These are phyloP conservation scores for Stenolophus ochropezus DNA, from an alignment of 2,888 invertebrate genomes.

Conservation along the genomic window DNA sequence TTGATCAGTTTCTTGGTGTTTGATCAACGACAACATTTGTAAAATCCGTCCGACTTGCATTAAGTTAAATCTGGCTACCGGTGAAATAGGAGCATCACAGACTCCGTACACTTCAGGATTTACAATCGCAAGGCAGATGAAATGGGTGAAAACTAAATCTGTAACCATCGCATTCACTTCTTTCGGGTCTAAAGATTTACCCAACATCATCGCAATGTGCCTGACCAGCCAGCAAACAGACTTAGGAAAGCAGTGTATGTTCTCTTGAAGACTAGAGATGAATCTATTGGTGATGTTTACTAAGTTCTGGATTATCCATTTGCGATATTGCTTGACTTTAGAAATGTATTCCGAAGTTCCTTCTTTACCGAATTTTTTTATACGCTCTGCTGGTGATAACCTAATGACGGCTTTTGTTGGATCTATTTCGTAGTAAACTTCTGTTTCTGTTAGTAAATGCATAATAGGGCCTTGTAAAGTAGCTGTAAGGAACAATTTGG, in stretches of 20 bases:
- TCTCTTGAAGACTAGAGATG: slow-evolving; percentile 86
- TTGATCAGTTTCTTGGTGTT: slow-evolving; percentile 86
- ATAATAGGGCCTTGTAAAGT: slow-evolving; percentile 94
- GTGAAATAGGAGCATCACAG: slow-evolving; percentile 93
- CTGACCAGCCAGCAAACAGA: slow-evolving; percentile 93
- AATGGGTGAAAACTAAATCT: slow-evolving; percentile 93
- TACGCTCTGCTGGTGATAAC: slow-evolving; percentile 75
- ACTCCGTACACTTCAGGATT: slow-evolving; percentile 97
- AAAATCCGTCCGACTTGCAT: slow-evolving; percentile 94
- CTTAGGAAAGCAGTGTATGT: slow-evolving; percentile 93
- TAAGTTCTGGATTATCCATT: slow-evolving; percentile 86
- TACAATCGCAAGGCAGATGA: slow-evolving; percentile 96
- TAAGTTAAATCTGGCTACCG: slow-evolving; percentile 91
- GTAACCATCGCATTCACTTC: slow-evolving; percentile 85
- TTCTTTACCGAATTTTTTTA: slow-evolving; percentile 86
- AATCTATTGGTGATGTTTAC: slow-evolving; percentile 87
- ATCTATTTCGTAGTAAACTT: slow-evolving; percentile 93
- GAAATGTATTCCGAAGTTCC: slow-evolving; percentile 83
- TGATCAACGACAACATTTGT: slow-evolving; percentile 91
- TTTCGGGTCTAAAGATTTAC: slow-evolving; percentile 76
- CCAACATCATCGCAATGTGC: slow-evolving; percentile 84
- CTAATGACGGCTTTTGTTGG: slow-evolving; percentile 86
- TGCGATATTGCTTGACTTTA: slow-evolving; percentile 82
- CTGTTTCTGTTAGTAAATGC: slow-evolving; percentile 91
- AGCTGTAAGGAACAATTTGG: slow-evolving; percentile 94